A percentile compares a stretch with the other conserved stretches of the same genome.
Conservation (phyloP, 2,113 vertebrate genomes). For the Chaetodon trifascialis region DNA sequence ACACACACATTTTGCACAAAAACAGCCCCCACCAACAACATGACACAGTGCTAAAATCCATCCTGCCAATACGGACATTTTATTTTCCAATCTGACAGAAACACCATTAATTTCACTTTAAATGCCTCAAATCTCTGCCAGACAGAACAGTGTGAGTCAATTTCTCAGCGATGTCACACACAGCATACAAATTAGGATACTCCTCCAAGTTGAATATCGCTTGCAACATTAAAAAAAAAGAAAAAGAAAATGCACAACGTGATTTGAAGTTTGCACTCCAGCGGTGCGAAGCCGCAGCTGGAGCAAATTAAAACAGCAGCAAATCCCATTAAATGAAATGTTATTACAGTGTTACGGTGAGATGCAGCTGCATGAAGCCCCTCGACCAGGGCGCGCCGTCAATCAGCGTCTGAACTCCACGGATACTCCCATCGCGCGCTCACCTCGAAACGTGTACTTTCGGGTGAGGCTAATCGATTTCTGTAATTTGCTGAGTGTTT, state of each 20-base stretch:
- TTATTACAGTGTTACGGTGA: constrained; percentile 9
- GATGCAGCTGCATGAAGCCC: constrained; percentile 55
- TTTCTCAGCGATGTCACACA: constrained; percentile 15
- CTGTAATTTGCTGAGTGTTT: neutral
- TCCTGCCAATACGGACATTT: neutral
- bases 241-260: constrained; percentile 29
- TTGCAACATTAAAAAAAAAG: constrained; percentile 29
- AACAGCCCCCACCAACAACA: neutral
- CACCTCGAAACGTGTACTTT: neutral
- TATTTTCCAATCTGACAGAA: too few species aligned
- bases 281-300: constrained; percentile 2
- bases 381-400: constrained; percentile 37
- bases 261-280: constrained; percentile 32
- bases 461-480: neutral
- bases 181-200: constrained; percentile 18
- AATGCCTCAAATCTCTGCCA: neutral
- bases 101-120: neutral
- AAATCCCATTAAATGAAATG: constrained; percentile 48
- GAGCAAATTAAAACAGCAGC: constrained; percentile 39
- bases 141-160: neutral
- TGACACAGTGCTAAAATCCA: neutral
- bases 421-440: constrained; percentile 38
- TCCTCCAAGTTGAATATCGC: constrained; percentile 22
- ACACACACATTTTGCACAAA: neutral
- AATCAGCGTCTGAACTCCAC: constrained; percentile 62